Evolutionary conservation across 2,113 vertebrate species (phyloP).

Genomic region (Pteropus alecto): DNA sequence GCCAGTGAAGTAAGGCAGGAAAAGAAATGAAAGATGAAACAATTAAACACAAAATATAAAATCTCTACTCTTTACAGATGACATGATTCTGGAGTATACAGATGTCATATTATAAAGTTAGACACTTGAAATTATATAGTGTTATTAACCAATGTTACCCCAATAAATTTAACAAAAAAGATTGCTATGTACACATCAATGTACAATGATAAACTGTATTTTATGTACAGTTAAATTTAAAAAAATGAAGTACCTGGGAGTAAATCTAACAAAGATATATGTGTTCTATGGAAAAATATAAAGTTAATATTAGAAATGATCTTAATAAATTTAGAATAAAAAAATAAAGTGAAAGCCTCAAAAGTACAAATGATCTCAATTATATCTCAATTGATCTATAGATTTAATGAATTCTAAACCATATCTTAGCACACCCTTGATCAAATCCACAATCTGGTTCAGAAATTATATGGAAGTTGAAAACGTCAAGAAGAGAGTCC

Average conservation of each 20-base stretch:
- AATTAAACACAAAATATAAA: background rate
- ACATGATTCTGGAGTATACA: background rate
- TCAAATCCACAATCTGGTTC: background rate
- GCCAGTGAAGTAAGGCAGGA: background rate
- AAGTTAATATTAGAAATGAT: background rate
- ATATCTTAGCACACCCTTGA: background rate
- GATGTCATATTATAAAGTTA: background rate
- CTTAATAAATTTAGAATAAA: slow-evolving; percentile 3
- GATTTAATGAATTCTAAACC: background rate
- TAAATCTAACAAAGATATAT: background rate
- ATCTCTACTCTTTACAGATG: background rate
- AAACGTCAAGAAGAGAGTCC: background rate
- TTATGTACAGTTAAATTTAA: no score
- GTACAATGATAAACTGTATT: background rate
- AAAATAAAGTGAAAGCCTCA: background rate
- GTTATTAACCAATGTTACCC: background rate
- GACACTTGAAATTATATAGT: background rate
- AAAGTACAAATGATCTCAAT: background rate
- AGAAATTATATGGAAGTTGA: background rate
- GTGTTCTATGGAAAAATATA: background rate
- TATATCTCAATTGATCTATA: background rate
- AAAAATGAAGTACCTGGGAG: background rate
- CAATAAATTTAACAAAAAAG: background rate
- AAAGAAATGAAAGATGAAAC: background rate
- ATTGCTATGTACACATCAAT: background rate